A percentile compares a stretch with the other conserved stretches of the same genome.
phyloP scores from a whole-genome alignment of 2,888 invertebrate species.

The Lacanobia oleracea region DNA sequence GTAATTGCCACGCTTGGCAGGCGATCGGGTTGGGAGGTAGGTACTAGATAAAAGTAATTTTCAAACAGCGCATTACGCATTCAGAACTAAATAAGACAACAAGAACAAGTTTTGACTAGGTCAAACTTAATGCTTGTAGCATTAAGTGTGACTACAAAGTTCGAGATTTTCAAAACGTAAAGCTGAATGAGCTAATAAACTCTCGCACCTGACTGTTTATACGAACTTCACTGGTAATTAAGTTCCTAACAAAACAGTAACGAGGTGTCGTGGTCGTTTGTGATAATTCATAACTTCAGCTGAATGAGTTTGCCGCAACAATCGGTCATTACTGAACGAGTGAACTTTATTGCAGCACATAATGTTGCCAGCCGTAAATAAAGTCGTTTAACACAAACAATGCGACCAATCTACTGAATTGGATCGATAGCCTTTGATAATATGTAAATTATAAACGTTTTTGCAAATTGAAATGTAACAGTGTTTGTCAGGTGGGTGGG shows the following conservation, averaged over 20 bases:
- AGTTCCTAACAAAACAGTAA: conserved; percentile 41
- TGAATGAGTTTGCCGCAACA: conserved; percentile 33
- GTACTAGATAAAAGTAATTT: neutral
- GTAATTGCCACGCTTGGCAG: no score
- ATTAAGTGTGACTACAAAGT: no score
- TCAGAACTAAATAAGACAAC: neutral
- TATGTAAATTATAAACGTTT: conserved; percentile 34
- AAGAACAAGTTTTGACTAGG: neutral
- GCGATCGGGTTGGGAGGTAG: no score
- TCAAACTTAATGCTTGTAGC: neutral
- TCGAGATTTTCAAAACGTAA: conserved; percentile 30
- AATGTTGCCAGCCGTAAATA: conserved; percentile 38
- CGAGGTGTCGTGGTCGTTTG: conserved; percentile 43
- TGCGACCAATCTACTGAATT: conserved; percentile 45
- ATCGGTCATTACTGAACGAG: conserved; percentile 49
- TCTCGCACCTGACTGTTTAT: conserved; percentile 15
- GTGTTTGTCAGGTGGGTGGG: conserved; percentile 2
- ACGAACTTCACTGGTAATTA: conserved; percentile 45
- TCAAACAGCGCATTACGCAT: neutral
- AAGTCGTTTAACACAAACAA: conserved; percentile 50
- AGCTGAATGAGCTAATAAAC: conserved; percentile 28
- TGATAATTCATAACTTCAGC: conserved; percentile 49
- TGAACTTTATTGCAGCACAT: conserved; percentile 41
- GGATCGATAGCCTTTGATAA: conserved; percentile 33
- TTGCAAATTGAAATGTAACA: conserved; percentile 32